phyloP scores from a whole-genome alignment of 2,888 invertebrate species.

The Lycophotia porphyrea region DNA sequence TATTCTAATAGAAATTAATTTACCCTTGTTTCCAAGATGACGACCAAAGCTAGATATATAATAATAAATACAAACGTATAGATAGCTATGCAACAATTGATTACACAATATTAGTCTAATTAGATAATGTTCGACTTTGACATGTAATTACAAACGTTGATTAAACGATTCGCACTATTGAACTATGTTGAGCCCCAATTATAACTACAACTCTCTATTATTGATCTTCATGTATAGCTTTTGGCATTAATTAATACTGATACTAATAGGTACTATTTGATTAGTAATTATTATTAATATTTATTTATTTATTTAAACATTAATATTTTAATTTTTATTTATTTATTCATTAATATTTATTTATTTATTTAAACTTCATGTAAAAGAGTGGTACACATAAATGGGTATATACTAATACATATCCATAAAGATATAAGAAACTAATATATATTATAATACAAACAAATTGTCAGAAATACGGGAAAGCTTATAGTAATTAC shows the following conservation, averaged over 20 bases:
- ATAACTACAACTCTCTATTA: slow-evolving; percentile 18
- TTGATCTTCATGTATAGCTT: not conserved
- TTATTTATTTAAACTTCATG: too few species aligned
- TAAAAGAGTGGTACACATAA: too few species aligned
- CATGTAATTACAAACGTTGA: slow-evolving; percentile 67
- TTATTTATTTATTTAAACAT: too few species aligned
- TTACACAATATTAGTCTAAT: slow-evolving; percentile 29
- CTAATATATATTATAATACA: too few species aligned
- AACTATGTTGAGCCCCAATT: slow-evolving; percentile 57
- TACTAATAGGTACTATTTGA: slow-evolving; percentile 13
- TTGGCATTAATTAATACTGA: slow-evolving; percentile 28
- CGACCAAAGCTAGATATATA: not conserved
- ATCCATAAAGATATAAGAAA: too few species aligned
- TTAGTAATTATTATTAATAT: too few species aligned
- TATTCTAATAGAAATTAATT: not conserved
- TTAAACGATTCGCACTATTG: slow-evolving; percentile 55
- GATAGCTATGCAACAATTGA: slow-evolving; percentile 21
- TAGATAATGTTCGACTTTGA: slow-evolving; percentile 63
- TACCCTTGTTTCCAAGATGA: not conserved
- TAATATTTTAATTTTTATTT: too few species aligned
- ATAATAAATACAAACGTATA: not conserved
- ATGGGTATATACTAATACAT: too few species aligned
- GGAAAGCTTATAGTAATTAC: too few species aligned
- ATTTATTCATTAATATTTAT: too few species aligned
- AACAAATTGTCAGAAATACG: too few species aligned